Conservation (phyloP, 2,888 invertebrate genomes). For the Xanthia icteritia region DNA sequence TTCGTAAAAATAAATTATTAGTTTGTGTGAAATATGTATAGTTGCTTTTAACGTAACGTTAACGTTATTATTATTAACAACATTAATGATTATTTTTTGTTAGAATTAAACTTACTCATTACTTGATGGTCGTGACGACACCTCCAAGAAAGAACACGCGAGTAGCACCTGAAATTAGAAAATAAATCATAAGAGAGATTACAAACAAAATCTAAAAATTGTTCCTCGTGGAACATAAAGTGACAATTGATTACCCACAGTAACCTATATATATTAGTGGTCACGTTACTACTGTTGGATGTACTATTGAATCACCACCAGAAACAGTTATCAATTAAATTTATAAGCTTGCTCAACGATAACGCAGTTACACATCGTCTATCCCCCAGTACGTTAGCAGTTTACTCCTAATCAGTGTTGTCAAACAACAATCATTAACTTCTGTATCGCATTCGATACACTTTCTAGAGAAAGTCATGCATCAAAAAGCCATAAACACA, state of each 20-base stretch:
- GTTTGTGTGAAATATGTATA: slow-evolving; percentile 51
- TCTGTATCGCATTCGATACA: slow-evolving; percentile 1
- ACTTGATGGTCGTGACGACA: slow-evolving; percentile 77
- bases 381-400: neutral
- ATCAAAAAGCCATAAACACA: slow-evolving; percentile 14
- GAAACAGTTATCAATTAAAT: too few relatives aligned
- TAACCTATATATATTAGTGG: neutral
- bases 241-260: too few relatives aligned
- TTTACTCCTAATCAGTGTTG: neutral
- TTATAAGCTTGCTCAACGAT: neutral
- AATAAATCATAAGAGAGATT: neutral
- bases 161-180: slow-evolving; percentile 79
- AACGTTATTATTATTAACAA: slow-evolving; percentile 39
- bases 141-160: slow-evolving; percentile 72
- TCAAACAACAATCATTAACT: slow-evolving; percentile 11
- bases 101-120: slow-evolving; percentile 78
- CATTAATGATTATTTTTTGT: neutral
- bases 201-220: neutral
- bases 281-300: neutral
- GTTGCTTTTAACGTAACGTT: slow-evolving; percentile 27
- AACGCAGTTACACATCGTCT: too few relatives aligned
- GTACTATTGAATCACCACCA: too few relatives aligned
- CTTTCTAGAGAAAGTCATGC: slow-evolving; percentile 56
- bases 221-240: neutral
- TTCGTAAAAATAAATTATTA: slow-evolving; percentile 60